A percentile compares a stretch with the other conserved stretches of the same genome.
phyloP scores from a whole-genome alignment of 2,888 invertebrate genomes.

The Nephrocerus scutellatus region DNA sequence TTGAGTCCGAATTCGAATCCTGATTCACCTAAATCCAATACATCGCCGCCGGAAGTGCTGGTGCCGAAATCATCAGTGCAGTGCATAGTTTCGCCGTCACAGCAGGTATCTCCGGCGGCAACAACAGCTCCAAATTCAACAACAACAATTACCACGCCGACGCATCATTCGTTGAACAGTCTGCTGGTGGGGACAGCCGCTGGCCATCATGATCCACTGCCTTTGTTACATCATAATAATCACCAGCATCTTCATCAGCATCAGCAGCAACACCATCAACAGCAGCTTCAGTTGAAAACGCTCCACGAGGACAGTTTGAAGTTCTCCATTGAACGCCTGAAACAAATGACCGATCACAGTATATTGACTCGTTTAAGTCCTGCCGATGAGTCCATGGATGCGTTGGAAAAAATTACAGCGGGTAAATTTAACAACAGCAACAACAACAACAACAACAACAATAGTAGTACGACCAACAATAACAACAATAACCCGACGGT shows the following conservation, averaged over 20 bases:
- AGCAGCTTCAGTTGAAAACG: neutral
- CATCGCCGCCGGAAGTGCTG: no score
- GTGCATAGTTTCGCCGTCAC: no score
- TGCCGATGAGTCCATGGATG: conserved; percentile 26
- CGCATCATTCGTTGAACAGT: conserved; percentile 19
- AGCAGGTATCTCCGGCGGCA: no score
- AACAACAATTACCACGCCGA: no score
- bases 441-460: conserved; percentile 22
- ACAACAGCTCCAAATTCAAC: conserved; percentile 18
- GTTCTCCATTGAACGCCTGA: conserved; percentile 44
- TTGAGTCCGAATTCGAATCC: conserved; percentile 46
- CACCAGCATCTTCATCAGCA: conserved; percentile 8
- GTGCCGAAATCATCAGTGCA: no score
- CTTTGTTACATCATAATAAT: no score
- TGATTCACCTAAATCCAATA: conserved; percentile 45
- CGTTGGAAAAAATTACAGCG: conserved; percentile 19
- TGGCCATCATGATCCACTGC: no score
- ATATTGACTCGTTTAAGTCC: conserved; percentile 43
- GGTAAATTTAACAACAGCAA: conserved; percentile 26
- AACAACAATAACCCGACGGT: conserved; percentile 20
- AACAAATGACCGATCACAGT: conserved; percentile 43
- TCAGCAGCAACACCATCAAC: conserved; percentile 7
- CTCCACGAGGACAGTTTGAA: conserved; percentile 32
- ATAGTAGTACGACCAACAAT: conserved; percentile 20
- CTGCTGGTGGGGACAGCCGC: conserved; percentile 19